Evolutionary conservation across 2,888 invertebrate species (phyloP), one percentile per base, ranked within the genome.

Genomic region (Caenorhabditis angaria): DNA sequence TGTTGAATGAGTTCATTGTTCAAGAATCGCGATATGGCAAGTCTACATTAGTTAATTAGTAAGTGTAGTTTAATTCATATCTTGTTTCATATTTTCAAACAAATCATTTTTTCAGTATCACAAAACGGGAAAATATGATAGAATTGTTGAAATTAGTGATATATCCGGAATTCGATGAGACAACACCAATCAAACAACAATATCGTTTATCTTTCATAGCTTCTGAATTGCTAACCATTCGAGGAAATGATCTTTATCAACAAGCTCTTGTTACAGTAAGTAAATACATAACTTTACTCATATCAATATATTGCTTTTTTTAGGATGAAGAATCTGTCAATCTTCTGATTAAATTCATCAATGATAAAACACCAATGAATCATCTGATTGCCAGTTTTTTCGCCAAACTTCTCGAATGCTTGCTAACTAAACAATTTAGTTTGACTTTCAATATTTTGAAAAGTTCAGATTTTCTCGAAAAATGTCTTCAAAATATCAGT

Each of bases 21-120:
- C 81, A 83, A 64, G 82, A 83, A 59, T 63, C 77, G 4, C 75
- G 81, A 24, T 77, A 73, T 35, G 73, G 74, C n/a, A 76, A 82
- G 51, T 51, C 76, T 29, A 66, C 67, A 14, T 70, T 82, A 1
- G 55, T 83, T 10, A 47, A 71, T n/a, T 80, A 72, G 83, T 83
- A 32, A 71, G 77, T n/a, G n/a, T 57, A 8, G n/a, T 50, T 24
- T 61, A 64, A 35, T 53, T 63, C 28, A n/a, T n/a, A n/a, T n/a
- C n/a, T 35, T 51, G 27, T 18, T n/a, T n/a, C n/a, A n/a, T n/a
- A n/a, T n/a, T n/a, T n/a, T 12, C 0, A 48, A 18, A 20, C 41
- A 41, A 20, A 22, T 2, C 22, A 41, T n/a, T 25, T 61, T 67
- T 78, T 61, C 57, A 81, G 81, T 50, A 63, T 81, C 5, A 76